Percentiles rank a stretch among this genome's conserved stretches.
These are phyloP conservation scores for Nycticryphes semicollaris DNA, from an alignment of 2,113 vertebrate genomes.

Conservation along the genomic window DNA sequence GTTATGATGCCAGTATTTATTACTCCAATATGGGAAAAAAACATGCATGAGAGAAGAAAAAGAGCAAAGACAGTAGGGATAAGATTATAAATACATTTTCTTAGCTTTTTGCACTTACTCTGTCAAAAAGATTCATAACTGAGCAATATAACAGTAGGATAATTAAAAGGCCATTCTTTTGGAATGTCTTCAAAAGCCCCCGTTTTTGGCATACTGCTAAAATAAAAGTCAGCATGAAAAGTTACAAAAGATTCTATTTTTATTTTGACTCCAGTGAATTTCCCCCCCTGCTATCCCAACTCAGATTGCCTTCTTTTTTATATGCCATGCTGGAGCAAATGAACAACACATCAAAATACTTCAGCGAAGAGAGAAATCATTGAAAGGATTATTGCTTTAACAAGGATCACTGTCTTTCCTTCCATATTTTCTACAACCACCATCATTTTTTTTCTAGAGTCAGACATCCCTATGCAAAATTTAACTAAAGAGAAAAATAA, in stretches of 20 bases:
- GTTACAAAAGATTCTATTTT: slow-evolving; percentile 58
- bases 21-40: slow-evolving; percentile 22
- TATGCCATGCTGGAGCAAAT: slow-evolving; percentile 12
- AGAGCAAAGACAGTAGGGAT: not conserved
- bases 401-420: not conserved
- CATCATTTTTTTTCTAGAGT: not conserved
- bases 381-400: not conserved
- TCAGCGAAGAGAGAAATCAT: not conserved
- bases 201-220: slow-evolving; percentile 28
- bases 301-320: slow-evolving; percentile 23
- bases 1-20: slow-evolving; percentile 24
- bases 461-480: not conserved
- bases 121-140: slow-evolving; percentile 56
- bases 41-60: not conserved
- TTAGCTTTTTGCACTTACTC: slow-evolving; percentile 44
- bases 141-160: slow-evolving; percentile 34
- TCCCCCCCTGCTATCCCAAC: not conserved
- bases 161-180: slow-evolving; percentile 46
- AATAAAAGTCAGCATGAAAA: slow-evolving; percentile 43
- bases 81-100: slow-evolving; percentile 47
- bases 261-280: slow-evolving; percentile 39
- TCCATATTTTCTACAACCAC: not conserved
- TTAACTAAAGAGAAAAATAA: not conserved
- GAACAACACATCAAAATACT: not conserved
- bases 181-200: slow-evolving; percentile 39